Evolutionary conservation across 1,140 invertebrate species (phyloP), one percentile per base, ranked within the genome.

Genomic region (Cheumatopsyche charites): DNA sequence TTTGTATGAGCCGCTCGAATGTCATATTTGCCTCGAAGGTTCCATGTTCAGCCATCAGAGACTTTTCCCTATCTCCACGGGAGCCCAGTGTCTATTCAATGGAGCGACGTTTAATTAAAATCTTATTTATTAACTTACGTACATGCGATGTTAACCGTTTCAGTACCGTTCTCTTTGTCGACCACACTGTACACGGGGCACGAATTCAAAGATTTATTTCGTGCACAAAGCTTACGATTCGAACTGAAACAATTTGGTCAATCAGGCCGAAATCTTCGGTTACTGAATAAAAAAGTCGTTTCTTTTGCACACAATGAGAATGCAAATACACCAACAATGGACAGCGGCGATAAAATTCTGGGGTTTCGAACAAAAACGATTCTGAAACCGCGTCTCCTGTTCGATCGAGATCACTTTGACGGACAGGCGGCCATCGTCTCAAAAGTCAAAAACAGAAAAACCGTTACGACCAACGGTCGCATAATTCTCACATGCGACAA

Each of bases 101-200:
- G 43, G 45, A 58, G 66, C 66, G 66, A 68, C 66, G 66, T 68
- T 68, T 68, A 68, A 68, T 68, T 68, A 68, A 68, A 68, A 68
- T 68, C 66, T 68, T 68, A 68, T 68, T 68, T 68, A 68, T 68
- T 68, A 68, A 47, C 66, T 36, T 5, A 55, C 19, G 55, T 58
- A 58, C 55, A 58, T 12, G 11, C 55, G 15, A 21, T 58, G 23
- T 23, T 12, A 21, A 58, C 55, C 23, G 19, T 58, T 58, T 58
- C 19, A 19, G 55, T 58, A 49, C 3, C 45, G 45, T 19, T 49
- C 13, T 13, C 29, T 3, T n/a, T 49, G 45, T 49, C 13, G 3
- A 49, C 17, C 13, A 43, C n/a, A n/a, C 42, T 7, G 7, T 9
- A 43, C 7, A 43, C 42, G 42, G 42, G n/a, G 42, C 42, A 43